These are phyloP conservation scores for Hydropsyche tenuis DNA, from an alignment of 1,140 invertebrate species.

Conservation along the genomic window DNA sequence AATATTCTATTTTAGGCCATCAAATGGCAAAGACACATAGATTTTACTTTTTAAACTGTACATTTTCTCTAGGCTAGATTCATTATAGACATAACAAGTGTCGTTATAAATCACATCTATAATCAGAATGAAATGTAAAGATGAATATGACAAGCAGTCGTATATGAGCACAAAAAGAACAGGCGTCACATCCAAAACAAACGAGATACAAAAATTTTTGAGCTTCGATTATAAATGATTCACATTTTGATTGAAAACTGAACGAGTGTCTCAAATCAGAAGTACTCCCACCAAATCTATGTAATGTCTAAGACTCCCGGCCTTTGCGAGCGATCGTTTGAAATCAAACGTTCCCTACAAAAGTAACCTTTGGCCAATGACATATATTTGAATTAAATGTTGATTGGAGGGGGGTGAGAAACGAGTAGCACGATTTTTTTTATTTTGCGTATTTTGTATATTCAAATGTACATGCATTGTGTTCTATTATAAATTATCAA, in stretches of 20 bases:
- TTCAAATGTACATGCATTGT: constrained; percentile 6
- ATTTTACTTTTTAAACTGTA: constrained; percentile 50
- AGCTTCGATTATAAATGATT: too few relatives aligned
- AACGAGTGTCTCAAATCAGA: neutral
- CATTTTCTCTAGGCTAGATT: constrained; percentile 38
- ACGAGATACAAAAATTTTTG: neutral
- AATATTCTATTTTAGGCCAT: constrained; percentile 49
- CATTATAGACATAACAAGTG: constrained; percentile 44
- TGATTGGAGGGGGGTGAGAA: neutral
- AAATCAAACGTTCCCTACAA: too few relatives aligned
- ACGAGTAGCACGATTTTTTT: constrained; percentile 7
- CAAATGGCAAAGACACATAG: constrained; percentile 51
- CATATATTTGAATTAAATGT: neutral
- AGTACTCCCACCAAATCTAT: neutral
- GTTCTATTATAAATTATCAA: constrained; percentile 13
- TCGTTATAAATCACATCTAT: constrained; percentile 35
- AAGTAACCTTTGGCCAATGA: too few relatives aligned
- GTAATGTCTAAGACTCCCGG: too few relatives aligned
- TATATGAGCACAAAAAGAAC: neutral
- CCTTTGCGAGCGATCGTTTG: too few relatives aligned
- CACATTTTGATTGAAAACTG: neutral
- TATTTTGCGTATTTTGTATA: neutral
- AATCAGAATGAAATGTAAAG: constrained; percentile 28
- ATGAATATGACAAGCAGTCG: constrained; percentile 24
- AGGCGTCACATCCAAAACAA: neutral